Base-by-base conservation (phyloP, 2,113 vertebrate species). In the Xiphias gladius region DNA sequence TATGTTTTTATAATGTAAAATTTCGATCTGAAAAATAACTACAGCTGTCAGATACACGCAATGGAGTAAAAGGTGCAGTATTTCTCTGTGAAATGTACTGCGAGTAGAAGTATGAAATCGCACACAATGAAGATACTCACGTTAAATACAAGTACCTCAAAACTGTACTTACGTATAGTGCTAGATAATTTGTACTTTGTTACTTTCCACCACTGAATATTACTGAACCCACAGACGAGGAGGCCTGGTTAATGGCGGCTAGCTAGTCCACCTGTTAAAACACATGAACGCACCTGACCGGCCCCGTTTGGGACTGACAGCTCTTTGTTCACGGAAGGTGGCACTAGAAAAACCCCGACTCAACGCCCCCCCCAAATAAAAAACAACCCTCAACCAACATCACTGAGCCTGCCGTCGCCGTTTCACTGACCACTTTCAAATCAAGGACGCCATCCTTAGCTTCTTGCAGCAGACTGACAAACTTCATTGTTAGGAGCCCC, bases 401-500 rank as follows among this genome's bases (percentile, higher is more conserved):
- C 32, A 62, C 20, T 1, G 39, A 28, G 4, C 16, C 19, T 10
- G 13, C 32, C 1, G 14, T 43, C 26, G 28, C 12, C 3, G 52
- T 39, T 71, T 68, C 73, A 93, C 96, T 94, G 86, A 97, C 96
- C 96, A 95, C 94, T 93, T 96, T 97, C 65, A 97, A 84, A 81
- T 97, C 96, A 43, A 96, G 92, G 66, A 96, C 95, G 57, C 95
- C 94, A 73, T 96, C 94, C 82, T 93, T 91, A 8, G 94, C 94
- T 68, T 95, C 94, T 71, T 94, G 94, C 0, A 96, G 93, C 59
- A 96, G 81, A 22, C 91, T 85, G 66, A 96, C 95, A 68, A 96
- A 96, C 93, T 95, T 95, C 79, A 95, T 93, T 1, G 96, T 95
- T 75, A 96, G 95, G 57, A 94, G 94, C 73, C 93, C 95, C 94